A percentile compares a stretch with the other conserved stretches of the same genome.
Conservation (phyloP, 2,797 vertebrate genomes). For the Schizopygopsis pylzovi region DNA sequence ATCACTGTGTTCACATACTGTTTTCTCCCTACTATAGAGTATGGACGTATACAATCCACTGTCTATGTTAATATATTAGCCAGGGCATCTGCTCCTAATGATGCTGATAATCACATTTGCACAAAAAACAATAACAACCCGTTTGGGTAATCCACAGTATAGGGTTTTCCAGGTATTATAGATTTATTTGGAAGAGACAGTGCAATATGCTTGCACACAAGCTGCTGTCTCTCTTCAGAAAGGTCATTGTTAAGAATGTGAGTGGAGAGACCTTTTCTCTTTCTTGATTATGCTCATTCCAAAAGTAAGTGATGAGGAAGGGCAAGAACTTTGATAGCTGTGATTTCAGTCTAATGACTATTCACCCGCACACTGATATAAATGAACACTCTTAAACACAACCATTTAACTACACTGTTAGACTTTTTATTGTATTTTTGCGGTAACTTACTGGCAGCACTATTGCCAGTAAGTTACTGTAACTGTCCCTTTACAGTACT, state of each 20-base stretch:
- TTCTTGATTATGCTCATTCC: conserved; percentile 21
- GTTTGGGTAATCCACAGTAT: conserved; percentile 8
- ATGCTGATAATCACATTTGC: neutral
- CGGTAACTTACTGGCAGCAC: too few relatives aligned
- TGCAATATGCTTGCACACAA: neutral
- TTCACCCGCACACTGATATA: conserved; percentile 8
- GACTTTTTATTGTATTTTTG: too few relatives aligned
- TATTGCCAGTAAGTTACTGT: too few relatives aligned
- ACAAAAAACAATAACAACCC: neutral
- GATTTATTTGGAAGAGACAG: neutral
- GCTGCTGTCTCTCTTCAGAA: conserved; percentile 9
- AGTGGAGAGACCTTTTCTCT: conserved; percentile 22
- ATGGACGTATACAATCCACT: neutral
- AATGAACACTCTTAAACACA: conserved; percentile 9
- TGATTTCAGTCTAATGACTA: conserved; percentile 15
- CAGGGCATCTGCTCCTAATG: neutral
- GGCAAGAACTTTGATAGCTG: conserved; percentile 25
- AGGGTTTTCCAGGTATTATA: neutral
- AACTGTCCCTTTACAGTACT: too few relatives aligned
- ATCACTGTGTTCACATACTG: neutral
- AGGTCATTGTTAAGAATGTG: conserved; percentile 40
- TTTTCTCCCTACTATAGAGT: neutral
- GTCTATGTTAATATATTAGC: neutral
- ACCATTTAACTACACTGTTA: conserved; percentile 20
- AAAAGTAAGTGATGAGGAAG: conserved; percentile 32